Evolutionary conservation across 2,797 vertebrate species (phyloP), one percentile per base, ranked within the genome.

Genomic region (Chloroceryle inda): DNA sequence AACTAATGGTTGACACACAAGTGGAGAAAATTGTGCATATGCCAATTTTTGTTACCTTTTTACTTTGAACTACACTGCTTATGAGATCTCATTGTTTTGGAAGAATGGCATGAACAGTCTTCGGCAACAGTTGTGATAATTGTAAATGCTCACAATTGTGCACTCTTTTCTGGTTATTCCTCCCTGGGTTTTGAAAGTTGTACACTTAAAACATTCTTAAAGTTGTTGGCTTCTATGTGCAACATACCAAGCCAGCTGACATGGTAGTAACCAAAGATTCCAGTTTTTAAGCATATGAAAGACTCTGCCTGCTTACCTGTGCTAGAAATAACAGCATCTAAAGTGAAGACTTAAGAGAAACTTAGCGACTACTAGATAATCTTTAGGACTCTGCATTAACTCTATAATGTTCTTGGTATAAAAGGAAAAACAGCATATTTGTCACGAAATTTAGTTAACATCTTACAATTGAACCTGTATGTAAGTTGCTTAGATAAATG

Each of bases 361-460:
- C 98, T 98, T 99, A 98, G 98, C 98, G 98, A 99, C 98, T 98
- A 98, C 98, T 99, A 98, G 98, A 98, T 99, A 99, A 98, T 99
- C 98, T 98, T 98, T 99, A 99, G 99, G 99, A 98, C 98, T 98
- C 98, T 99, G 98, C 98, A 99, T 99, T 99, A 98, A 99, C 98
- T 98, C 98, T 98, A 98, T 99, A 99, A 99, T 99, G 99, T 99
- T 99, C 99, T 99, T 99, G 99, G 98, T 99, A 99, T 99, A 99
- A 98, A 98, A 98, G 96, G 96, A 98, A 97, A 97, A 97, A 96
- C 95, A 97, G 97, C 98, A 98, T 98, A 98, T 98, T 99, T 98
- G 98, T 99, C 99, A 98, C 98, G 55, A 97, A 98, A 98, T 97
- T 98, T 98, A 98, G 98, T 98, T 98, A 98, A 98, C 98, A 98